Conservation (phyloP, 2,888 invertebrate species). For the Lithophane leautieri region DNA sequence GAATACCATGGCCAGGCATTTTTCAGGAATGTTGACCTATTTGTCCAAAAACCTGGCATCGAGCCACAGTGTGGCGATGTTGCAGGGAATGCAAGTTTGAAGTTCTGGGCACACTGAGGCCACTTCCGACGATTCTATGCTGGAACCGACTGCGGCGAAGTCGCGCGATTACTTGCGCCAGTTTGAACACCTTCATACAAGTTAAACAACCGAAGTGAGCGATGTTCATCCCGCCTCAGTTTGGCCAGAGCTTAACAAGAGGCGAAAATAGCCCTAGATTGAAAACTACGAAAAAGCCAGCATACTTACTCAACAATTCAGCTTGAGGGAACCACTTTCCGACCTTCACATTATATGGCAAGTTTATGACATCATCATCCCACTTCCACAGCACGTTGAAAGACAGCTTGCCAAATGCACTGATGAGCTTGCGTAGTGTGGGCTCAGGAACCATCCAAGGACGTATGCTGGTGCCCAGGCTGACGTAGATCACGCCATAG, state of each 20-base stretch:
- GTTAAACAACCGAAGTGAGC: too few species aligned
- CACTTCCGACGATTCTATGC: background rate
- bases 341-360: constrained; percentile 35
- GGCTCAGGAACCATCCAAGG: constrained; percentile 27
- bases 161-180: too few species aligned
- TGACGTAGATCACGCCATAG: constrained; percentile 37
- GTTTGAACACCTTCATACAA: background rate
- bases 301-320: constrained; percentile 39
- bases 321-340: constrained; percentile 52
- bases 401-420: constrained; percentile 33
- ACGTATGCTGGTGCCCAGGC: constrained; percentile 20
- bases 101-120: background rate
- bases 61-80: background rate
- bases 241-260: background rate
- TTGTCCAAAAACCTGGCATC: background rate
- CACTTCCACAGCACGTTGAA: constrained; percentile 32
- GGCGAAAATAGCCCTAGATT: background rate
- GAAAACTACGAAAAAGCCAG: background rate
- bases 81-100: background rate
- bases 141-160: background rate
- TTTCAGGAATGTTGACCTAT: background rate
- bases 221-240: too few species aligned
- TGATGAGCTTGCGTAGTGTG: constrained; percentile 23
- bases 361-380: constrained; percentile 3
- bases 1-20: background rate